Evolutionary conservation across 2,113 vertebrate genomes (phyloP).

Genomic region (Acrocephalus kingi): DNA sequence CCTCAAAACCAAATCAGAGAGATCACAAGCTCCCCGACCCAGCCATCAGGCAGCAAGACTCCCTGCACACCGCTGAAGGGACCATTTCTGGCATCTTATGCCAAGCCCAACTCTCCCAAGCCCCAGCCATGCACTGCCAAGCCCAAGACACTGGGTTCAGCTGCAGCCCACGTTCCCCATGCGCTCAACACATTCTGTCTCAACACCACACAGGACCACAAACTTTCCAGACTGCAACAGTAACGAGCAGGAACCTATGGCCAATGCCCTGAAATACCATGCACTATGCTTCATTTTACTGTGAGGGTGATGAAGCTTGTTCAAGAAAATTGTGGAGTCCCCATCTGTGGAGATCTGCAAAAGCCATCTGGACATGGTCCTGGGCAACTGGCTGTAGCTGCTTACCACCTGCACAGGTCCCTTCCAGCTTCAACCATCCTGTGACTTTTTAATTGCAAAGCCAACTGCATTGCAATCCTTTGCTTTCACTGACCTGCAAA

Average conservation of each 20-base stretch:
- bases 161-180: rapidly evolving
- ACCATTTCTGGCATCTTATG: rapidly evolving
- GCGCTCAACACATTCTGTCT: rapidly evolving
- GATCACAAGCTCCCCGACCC: not conserved
- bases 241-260: not conserved
- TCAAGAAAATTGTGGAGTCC: not conserved
- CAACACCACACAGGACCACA: rapidly evolving
- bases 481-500: not conserved
- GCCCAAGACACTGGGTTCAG: rapidly evolving
- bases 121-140: not conserved
- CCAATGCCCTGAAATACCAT: rapidly evolving
- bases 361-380: not conserved
- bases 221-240: not conserved
- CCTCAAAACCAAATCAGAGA: not conserved
- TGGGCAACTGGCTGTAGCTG: not conserved
- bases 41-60: not conserved
- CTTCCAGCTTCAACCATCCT: not conserved
- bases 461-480: not conserved
- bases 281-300: not conserved
- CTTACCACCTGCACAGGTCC: not conserved
- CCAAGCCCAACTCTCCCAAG: not conserved
- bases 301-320: not conserved
- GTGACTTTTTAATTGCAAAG: not conserved
- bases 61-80: rapidly evolving
- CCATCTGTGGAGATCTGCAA: not conserved